A percentile compares a stretch with the other conserved stretches of the same genome.
phyloP scores from a whole-genome alignment of 2,888 invertebrate species.

The Drosophila leonis region DNA sequence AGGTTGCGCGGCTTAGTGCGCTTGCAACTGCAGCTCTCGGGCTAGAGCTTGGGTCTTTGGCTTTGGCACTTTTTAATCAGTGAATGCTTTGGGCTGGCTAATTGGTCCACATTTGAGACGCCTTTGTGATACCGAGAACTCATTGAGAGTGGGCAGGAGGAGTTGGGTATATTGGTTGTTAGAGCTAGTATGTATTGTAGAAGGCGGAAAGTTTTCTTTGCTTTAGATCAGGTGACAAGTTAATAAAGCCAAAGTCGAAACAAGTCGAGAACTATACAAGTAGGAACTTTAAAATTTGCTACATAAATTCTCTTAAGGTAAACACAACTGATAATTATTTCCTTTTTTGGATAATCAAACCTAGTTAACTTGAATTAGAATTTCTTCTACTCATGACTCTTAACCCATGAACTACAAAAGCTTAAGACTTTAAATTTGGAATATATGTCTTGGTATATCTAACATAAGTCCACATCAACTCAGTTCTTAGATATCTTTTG shows the following conservation, averaged over 20 bases:
- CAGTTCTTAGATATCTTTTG: neutral
- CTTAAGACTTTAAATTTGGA: neutral
- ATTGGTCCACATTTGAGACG: slow-evolving; percentile 16
- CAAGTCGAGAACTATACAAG: neutral
- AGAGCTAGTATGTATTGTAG: too few relatives aligned
- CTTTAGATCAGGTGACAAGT: neutral
- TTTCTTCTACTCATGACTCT: neutral
- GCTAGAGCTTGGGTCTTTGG: neutral
- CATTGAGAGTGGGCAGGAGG: too few relatives aligned
- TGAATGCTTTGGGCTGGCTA: slow-evolving; percentile 24
- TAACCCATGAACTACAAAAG: neutral
- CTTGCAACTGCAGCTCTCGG: neutral
- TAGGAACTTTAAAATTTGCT: neutral
- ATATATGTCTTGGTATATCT: neutral
- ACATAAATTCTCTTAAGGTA: neutral
- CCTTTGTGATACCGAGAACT: slow-evolving; percentile 2
- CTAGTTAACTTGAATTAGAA: neutral
- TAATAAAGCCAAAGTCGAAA: neutral
- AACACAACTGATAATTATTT: neutral
- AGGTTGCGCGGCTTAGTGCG: slow-evolving; percentile 8
- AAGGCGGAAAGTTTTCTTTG: too few relatives aligned
- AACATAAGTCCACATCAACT: neutral
- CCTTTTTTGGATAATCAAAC: neutral
- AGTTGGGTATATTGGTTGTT: neutral
- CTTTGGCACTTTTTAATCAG: slow-evolving; percentile 29